Evolutionary conservation across 2,113 vertebrate species (phyloP).

Genomic region (Solea senegalensis): DNA sequence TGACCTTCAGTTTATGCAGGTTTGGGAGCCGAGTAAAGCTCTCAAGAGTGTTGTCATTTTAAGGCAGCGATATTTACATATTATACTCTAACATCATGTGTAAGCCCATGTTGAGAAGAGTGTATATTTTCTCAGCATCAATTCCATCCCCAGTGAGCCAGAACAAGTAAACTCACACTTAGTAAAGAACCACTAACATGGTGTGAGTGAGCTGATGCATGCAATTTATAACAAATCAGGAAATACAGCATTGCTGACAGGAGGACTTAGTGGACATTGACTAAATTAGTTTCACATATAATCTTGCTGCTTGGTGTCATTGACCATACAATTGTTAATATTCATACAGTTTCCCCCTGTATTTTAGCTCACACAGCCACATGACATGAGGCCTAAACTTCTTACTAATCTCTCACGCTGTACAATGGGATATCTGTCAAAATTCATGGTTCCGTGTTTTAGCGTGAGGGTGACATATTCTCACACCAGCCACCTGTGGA

Average conservation of each 20-base stretch:
- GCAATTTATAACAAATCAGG: constrained; percentile 39
- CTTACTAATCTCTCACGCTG: constrained; percentile 5
- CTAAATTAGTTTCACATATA: constrained; percentile 33
- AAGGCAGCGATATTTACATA: background rate
- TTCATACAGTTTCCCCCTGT: background rate
- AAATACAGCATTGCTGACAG: constrained; percentile 19
- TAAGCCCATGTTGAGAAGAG: background rate
- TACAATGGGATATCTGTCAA: constrained; percentile 17
- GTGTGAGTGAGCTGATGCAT: constrained; percentile 22
- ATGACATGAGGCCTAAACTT: constrained; percentile 6
- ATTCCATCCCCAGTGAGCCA: constrained; percentile 20
- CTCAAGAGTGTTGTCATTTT: background rate
- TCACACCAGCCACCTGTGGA: constrained; percentile 29
- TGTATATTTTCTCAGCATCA: too few species aligned
- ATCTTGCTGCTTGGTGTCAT: constrained; percentile 5
- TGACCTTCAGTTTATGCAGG: too few species aligned
- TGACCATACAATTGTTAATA: constrained; percentile 31
- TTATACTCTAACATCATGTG: background rate
- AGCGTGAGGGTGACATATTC: background rate
- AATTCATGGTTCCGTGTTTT: background rate
- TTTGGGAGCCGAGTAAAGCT: background rate
- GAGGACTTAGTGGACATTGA: constrained; percentile 25
- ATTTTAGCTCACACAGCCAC: constrained; percentile 16
- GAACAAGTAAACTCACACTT: constrained; percentile 27
- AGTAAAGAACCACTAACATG: constrained; percentile 38